Base-by-base conservation (phyloP, 1,140 invertebrate genomes). In the Heliothis virescens region DNA sequence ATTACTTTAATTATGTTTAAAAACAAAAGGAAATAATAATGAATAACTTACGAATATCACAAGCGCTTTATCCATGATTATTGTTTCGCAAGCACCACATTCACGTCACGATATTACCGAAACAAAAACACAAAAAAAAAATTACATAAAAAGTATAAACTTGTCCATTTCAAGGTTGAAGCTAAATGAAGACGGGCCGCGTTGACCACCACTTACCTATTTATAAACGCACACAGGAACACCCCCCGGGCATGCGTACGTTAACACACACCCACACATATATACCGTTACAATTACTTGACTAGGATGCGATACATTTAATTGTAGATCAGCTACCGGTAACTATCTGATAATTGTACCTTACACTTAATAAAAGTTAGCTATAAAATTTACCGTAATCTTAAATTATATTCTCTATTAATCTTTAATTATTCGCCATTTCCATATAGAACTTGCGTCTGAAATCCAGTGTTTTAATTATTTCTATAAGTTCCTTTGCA, bases 111-210 rank as follows among this genome's bases (percentile, higher is more conserved):
- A 34, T 77, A 75, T 52, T 26, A 48, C 7, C 53, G 73, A 62
- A 74, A 50, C 41, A 50, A 79, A 53, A 57, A 78, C 55, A 55
- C 29, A 57, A 65, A 67, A 77, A 63, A 53, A 73, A 29, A 78
- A 78, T 57, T 53, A 52, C 60, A 29, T 18, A 63, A 79, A 21
- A 57, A 65, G 50, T 52, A 55, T 48, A 47, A 76, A 59, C 87
- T 80, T 89, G 88, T 89, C 89, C 91, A 94, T 92, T 90, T 89
- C 91, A 92, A 94, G 91, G 90, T 93, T 87, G 91, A 82, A 83
- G 76, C 85, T 84, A 87, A 79, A 83, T 84, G 83, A 93, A 94
- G 89, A 93, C 90, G 87, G 65, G 71, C 82, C 41, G 82, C 73
- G 76, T 79, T 81, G 80, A 65, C 83, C 91, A 89, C 85, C 88